These are phyloP conservation scores for Melanostoma mellinum DNA, from an alignment of 2,888 invertebrate genomes.

Conservation along the genomic window DNA sequence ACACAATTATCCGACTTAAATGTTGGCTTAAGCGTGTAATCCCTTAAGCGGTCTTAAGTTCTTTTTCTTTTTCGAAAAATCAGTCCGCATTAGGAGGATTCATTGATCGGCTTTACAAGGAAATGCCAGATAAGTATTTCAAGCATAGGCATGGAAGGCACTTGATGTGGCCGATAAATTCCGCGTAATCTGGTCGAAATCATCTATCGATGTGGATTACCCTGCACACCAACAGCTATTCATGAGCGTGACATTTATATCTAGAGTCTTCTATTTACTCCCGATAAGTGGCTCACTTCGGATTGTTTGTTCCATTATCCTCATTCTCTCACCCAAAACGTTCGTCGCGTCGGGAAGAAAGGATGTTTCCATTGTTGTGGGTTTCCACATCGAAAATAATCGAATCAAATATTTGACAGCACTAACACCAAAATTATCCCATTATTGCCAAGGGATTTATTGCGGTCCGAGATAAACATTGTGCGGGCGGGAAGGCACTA, in stretches of 20 bases:
- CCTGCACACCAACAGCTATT: slow-evolving; percentile 29
- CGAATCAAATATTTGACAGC: slow-evolving; percentile 72
- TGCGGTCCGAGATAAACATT: slow-evolving; percentile 67
- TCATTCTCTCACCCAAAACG: slow-evolving; percentile 11
- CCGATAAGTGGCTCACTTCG: slow-evolving; percentile 67
- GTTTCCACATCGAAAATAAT: slow-evolving; percentile 62
- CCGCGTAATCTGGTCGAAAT: slow-evolving; percentile 64
- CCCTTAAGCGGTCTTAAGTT: slow-evolving; percentile 58
- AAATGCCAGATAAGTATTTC: slow-evolving; percentile 63
- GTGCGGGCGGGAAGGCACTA: slow-evolving; percentile 68
- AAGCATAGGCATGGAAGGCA: slow-evolving; percentile 40
- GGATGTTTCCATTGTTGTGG: slow-evolving; percentile 70
- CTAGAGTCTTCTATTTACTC: slow-evolving; percentile 48
- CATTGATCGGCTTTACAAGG: slow-evolving; percentile 59
- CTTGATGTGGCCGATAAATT: slow-evolving; percentile 68
- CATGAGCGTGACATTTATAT: slow-evolving; percentile 62
- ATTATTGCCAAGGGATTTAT: slow-evolving; percentile 65
- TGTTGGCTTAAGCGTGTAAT: slow-evolving; percentile 69
- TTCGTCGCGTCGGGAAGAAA: slow-evolving; percentile 14
- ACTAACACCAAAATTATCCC: slow-evolving; percentile 62
- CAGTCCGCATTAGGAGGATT: slow-evolving; percentile 41
- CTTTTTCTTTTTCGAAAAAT: slow-evolving; percentile 33
- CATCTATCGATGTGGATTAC: slow-evolving; percentile 60
- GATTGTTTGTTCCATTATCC: slow-evolving; percentile 65
- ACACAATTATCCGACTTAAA: slow-evolving; percentile 61